Conservation (phyloP, 2,888 invertebrate genomes). For the Perizoma affinitatum region DNA sequence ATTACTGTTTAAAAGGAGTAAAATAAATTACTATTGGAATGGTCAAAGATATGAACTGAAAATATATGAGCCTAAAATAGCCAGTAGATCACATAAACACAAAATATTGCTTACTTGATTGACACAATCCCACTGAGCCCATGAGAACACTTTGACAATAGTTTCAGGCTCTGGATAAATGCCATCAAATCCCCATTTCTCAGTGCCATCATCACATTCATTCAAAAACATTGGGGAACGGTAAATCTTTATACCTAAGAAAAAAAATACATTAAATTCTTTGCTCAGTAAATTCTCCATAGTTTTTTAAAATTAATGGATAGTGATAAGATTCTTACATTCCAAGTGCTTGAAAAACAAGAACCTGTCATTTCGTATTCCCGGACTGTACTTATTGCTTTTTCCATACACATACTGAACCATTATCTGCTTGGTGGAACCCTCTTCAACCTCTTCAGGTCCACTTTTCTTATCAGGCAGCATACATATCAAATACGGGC, state of each 20-base stretch:
- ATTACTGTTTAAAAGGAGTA: no score
- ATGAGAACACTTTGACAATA: conserved; percentile 89
- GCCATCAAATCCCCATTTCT: conserved; percentile 83
- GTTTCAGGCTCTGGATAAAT: conserved; percentile 81
- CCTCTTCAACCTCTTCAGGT: conserved; percentile 74
- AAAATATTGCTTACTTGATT: conserved; percentile 68
- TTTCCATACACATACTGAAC: conserved; percentile 90
- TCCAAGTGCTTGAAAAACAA: conserved; percentile 90
- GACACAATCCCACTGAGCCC: conserved; percentile 94
- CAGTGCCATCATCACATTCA: conserved; percentile 75
- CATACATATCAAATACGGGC: conserved; percentile 86
- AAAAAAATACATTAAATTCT: conserved; percentile 2
- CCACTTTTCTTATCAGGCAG: conserved; percentile 66
- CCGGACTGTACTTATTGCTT: conserved; percentile 77
- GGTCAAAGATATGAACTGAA: no score
- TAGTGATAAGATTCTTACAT: conserved; percentile 80
- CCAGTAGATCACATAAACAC: no score
- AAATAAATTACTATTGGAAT: no score
- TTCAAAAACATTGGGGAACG: conserved; percentile 77
- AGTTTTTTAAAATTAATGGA: conserved; percentile 1
- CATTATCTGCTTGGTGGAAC: conserved; percentile 89
- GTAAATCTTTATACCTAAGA: conserved; percentile 70
- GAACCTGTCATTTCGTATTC: conserved; percentile 86
- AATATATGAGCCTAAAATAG: no score
- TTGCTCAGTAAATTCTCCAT: background rate